A percentile compares a stretch with the other conserved stretches of the same genome.
phyloP scores from a whole-genome alignment of 2,113 vertebrate genomes.

The Melanostigma gelatinosum region DNA sequence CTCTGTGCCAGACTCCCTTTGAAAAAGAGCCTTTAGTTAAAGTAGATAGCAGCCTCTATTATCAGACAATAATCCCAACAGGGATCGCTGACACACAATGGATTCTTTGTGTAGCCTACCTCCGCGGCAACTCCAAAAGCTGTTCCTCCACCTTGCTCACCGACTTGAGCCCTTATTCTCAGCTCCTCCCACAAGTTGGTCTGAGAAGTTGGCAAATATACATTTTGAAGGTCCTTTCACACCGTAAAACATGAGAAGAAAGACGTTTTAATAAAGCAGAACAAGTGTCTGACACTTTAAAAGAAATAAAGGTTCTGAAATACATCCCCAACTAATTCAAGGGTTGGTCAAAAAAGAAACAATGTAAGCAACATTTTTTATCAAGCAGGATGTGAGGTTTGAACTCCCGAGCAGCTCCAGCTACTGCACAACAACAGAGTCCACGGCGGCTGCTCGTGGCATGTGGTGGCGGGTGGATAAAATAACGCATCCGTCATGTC shows the following conservation, averaged over 20 bases:
- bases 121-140: slow-evolving; percentile 45
- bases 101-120: slow-evolving; percentile 63
- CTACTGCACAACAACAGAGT: neutral
- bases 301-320: fast-evolving
- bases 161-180: slow-evolving; percentile 20
- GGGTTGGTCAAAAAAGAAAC: slow-evolving; percentile 6
- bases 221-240: neutral
- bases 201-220: neutral
- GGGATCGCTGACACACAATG: slow-evolving; percentile 59
- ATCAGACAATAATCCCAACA: slow-evolving; percentile 52
- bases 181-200: neutral
- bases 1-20: slow-evolving; percentile 10
- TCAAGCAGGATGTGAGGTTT: slow-evolving; percentile 35
- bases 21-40: slow-evolving; percentile 29
- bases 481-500: neutral
- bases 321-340: neutral
- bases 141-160: slow-evolving; percentile 54
- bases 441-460: neutral
- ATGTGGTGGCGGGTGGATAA: slow-evolving; percentile 7
- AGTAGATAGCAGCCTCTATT: slow-evolving; percentile 50
- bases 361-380: slow-evolving; percentile 32
- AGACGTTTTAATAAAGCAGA: neutral
- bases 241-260: neutral
- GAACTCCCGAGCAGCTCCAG: neutral
- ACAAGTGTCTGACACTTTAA: neutral